Evolutionary conservation across 2,888 invertebrate species (phyloP), one percentile per base, ranked within the genome.

Genomic region (Eudemis profundana): DNA sequence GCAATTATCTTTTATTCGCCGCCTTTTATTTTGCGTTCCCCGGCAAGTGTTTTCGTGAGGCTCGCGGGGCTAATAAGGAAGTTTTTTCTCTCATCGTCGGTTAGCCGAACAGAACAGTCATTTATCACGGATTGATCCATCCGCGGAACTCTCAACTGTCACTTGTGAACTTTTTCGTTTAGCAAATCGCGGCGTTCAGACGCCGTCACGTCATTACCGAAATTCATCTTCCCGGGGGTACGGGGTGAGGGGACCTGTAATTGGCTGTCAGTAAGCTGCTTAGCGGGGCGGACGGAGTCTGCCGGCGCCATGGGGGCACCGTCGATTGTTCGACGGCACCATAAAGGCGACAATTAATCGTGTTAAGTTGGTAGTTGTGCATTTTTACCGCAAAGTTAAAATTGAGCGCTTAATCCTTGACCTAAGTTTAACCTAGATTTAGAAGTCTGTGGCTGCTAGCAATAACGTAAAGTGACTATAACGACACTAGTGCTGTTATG

Each of bases 51-150:
- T 60, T 49, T n/a, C n/a, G n/a, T 36, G 56, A 29, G 29, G 56
- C 47, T 53, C 50, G 15, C 54, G 29, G 53, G 59, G 47, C 57
- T 63, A 67, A 64, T 67, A 64, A 67, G 63, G 62, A 67, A 67
- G 42, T 66, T 67, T 67, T n/a, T 51, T 60, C 51, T 46, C 44
- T 42, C 47, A 29, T 42, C 56, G 47, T 40, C 54, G 36, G 62
- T 66, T 46, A 73, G 70, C 70, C 73, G 74, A 79, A 82, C 79
- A 77, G 78, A 78, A 78, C 70, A 74, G 74, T 76, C 81, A 86
- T 87, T 85, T 86, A 87, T 88, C 86, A 86, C 74, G 74, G 77
- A 83, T 85, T 84, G 85, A 87, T 87, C 85, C 82, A 81, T 84
- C 81, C 69, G 78, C 70, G 70, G 71, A 78, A 80, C 77, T 79